These are phyloP conservation scores for Abrostola tripartita DNA, from an alignment of 2,888 invertebrate genomes.

Conservation along the genomic window DNA sequence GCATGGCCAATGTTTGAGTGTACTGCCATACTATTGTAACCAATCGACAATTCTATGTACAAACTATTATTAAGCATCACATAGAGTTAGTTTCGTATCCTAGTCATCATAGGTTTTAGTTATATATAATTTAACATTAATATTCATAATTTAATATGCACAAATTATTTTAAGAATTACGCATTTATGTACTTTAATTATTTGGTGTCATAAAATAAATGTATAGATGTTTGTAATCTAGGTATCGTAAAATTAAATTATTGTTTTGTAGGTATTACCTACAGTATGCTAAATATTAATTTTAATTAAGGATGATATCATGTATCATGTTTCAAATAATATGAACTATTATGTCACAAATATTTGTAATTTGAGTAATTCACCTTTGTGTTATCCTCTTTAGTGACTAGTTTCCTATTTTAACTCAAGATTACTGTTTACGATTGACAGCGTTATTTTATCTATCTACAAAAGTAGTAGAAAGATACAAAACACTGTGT, in stretches of 20 bases:
- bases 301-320: not conserved
- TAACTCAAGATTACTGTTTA: not conserved
- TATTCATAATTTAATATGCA: constrained; percentile 43
- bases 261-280: constrained; percentile 11
- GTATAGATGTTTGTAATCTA: constrained; percentile 23
- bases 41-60: constrained; percentile 60
- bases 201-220: constrained; percentile 39
- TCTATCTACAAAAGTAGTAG: too few species aligned
- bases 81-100: constrained; percentile 60
- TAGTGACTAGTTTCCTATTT: not conserved
- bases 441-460: not conserved
- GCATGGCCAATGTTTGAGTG: constrained; percentile 19
- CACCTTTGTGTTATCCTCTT: not conserved
- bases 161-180: constrained; percentile 49
- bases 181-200: constrained; percentile 25
- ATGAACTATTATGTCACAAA: not conserved
- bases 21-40: constrained; percentile 40
- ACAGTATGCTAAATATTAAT: not conserved
- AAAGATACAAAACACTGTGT: not conserved
- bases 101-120: constrained; percentile 66
- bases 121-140: constrained; percentile 52
- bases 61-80: constrained; percentile 61
- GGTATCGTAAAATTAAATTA: constrained; percentile 10
- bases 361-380: not conserved
- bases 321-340: not conserved